These are phyloP conservation scores for Emys orbicularis DNA, from an alignment of 2,797 vertebrate genomes.

Conservation along the genomic window DNA sequence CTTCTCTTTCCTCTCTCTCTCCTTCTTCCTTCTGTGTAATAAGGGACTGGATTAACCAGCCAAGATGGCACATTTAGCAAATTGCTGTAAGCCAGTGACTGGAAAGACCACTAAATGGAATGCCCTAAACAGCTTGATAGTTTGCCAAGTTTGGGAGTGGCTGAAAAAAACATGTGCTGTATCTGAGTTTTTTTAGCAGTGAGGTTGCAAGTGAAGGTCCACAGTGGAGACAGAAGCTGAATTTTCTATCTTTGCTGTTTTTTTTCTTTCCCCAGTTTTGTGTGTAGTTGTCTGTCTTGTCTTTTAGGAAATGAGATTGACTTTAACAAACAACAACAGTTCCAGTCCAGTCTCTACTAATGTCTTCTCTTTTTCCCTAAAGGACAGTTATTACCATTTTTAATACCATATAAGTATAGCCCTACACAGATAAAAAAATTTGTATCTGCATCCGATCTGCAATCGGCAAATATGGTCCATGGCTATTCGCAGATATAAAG, in stretches of 20 bases:
- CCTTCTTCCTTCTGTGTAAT: neutral
- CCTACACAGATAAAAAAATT: too few species aligned
- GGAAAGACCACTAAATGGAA: neutral
- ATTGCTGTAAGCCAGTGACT: neutral
- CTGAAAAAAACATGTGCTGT: neutral
- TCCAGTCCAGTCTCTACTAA: neutral
- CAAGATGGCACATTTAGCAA: neutral
- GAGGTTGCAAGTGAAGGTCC: neutral
- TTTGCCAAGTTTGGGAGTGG: neutral
- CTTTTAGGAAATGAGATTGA: neutral
- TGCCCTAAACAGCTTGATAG: neutral
- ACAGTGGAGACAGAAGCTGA: neutral
- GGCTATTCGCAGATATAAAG: too few species aligned
- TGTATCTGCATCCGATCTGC: too few species aligned
- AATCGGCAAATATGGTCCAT: too few species aligned
- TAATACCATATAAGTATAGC: neutral
- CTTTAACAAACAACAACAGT: neutral
- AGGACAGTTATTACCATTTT: neutral
- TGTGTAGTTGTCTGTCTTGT: neutral
- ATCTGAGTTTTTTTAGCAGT: neutral
- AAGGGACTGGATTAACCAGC: neutral
- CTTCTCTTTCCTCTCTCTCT: too few species aligned
- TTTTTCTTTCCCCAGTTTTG: neutral
- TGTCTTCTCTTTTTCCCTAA: neutral
- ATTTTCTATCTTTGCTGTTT: neutral